Evolutionary conservation across 1,140 invertebrate species (phyloP).

Genomic region (Papilio polytes): DNA sequence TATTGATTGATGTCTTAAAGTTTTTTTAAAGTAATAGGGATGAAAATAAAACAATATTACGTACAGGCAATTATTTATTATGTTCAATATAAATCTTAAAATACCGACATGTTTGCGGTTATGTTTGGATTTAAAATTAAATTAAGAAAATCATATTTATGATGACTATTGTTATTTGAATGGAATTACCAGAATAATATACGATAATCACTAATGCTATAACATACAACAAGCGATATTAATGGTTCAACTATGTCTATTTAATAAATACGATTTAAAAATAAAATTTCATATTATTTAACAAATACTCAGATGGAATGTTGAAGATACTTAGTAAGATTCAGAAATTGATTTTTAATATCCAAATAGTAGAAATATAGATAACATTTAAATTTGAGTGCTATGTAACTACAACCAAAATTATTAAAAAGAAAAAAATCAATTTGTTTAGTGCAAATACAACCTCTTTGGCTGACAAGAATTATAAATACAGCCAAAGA

Average conservation of each 20-base stretch:
- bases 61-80: conserved; percentile 79
- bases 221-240: conserved; percentile 41
- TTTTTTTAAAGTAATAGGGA: conserved; percentile 26
- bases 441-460: too few relatives aligned
- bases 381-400: conserved; percentile 54
- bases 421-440: neutral
- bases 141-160: conserved; percentile 17
- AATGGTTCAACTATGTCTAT: conserved; percentile 45
- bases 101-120: conserved; percentile 55
- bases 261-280: conserved; percentile 66
- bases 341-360: conserved; percentile 41
- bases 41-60: conserved; percentile 59
- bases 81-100: conserved; percentile 76
- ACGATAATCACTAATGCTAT: conserved; percentile 30
- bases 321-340: conserved; percentile 7
- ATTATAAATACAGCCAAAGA: too few relatives aligned
- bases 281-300: conserved; percentile 60
- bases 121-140: conserved; percentile 7
- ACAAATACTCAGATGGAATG: conserved; percentile 63
- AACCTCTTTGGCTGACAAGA: too few relatives aligned
- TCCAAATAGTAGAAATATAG: conserved; percentile 58
- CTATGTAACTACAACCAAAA: neutral
- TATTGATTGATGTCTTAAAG: too few relatives aligned
- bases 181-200: conserved; percentile 18
- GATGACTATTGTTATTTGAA: neutral